phyloP scores from a whole-genome alignment of 2,797 vertebrate genomes.

The Halcyon chelicuti region DNA sequence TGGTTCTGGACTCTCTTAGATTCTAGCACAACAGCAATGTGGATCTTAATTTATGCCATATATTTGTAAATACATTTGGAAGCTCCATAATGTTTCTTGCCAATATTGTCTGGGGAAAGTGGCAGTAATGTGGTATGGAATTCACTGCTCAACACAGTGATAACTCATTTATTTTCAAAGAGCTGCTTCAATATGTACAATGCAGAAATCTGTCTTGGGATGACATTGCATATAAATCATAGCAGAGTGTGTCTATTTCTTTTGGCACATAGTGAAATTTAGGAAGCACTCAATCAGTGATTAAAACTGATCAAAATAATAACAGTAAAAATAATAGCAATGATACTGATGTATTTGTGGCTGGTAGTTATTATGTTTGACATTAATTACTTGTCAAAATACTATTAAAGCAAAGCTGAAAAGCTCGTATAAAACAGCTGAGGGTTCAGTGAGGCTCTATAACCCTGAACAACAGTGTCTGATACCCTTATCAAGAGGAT shows the following conservation, averaged over 20 bases:
- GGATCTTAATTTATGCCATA: background rate
- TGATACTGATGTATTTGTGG: slow-evolving; percentile 6
- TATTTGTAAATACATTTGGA: slow-evolving; percentile 1
- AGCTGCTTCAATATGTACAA: slow-evolving; percentile 11
- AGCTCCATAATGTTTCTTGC: background rate
- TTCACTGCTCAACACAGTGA: background rate
- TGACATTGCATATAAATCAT: slow-evolving; percentile 24
- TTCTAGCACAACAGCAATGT: background rate
- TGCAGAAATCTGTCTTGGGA: slow-evolving; percentile 2
- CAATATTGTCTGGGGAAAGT: background rate
- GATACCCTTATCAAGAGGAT: background rate
- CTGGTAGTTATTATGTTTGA: slow-evolving; percentile 12
- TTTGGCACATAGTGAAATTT: background rate
- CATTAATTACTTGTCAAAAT: slow-evolving; percentile 21
- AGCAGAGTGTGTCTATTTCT: background rate
- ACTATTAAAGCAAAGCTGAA: background rate
- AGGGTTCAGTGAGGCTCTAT: background rate
- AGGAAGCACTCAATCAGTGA: slow-evolving; percentile 24
- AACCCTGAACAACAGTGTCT: background rate
- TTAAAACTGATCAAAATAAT: slow-evolving; percentile 47
- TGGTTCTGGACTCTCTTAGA: background rate
- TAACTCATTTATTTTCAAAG: slow-evolving; percentile 27
- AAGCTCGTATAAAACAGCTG: background rate
- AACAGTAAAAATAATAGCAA: slow-evolving; percentile 12
- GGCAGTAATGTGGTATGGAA: background rate